Evolutionary conservation across 1,140 invertebrate genomes (phyloP), one percentile per base, ranked within the genome.

Genomic region (Drosophila sucinea): DNA sequence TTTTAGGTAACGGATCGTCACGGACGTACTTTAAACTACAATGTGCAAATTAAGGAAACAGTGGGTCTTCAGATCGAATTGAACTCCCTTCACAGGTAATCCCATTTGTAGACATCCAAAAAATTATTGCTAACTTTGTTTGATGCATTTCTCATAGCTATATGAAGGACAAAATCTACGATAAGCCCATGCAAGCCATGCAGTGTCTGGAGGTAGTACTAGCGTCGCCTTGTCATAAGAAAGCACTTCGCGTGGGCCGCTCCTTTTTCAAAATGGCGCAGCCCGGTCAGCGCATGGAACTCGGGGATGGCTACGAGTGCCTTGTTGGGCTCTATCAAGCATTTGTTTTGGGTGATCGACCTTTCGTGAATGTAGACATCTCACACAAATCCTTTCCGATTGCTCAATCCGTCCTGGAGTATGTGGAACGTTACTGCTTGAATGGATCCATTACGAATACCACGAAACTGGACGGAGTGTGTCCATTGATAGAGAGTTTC

Each of bases 131-230:
- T 29, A 23, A 2, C 8, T 35, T 1, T 6, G 32, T 33, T 23
- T 3, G 17, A 30, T 27, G 11, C 10, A 17, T 6, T 17, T 47
- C 17, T 27, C 23, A 3, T 76, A 92, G 91, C 65, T 91, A 76
- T 84, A 70, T 56, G 68, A 91, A 72, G 80, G 90, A 70, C 79
- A 92, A 73, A 72, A 61, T 80, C 4, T 90, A 78, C 32, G 91
- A 92, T 30, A 91, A 92, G 38, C 96, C 97, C 4, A 94, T 95
- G 83, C 94, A 95, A 38, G 94, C 94, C 1, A 90, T 97, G 8
- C 96, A 96, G 92, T 96, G 95, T 57, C 87, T 98, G 1, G 97
- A 98, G 91, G 94, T 98, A 1, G 95, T 98, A 47, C 93, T 98
- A 11, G 74, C 87, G 0, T 3, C 61, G 1, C 74, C 73, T 4